These are phyloP conservation scores for Polydrusus pterygomalis DNA, from an alignment of 2,888 invertebrate genomes.

Conservation along the genomic window DNA sequence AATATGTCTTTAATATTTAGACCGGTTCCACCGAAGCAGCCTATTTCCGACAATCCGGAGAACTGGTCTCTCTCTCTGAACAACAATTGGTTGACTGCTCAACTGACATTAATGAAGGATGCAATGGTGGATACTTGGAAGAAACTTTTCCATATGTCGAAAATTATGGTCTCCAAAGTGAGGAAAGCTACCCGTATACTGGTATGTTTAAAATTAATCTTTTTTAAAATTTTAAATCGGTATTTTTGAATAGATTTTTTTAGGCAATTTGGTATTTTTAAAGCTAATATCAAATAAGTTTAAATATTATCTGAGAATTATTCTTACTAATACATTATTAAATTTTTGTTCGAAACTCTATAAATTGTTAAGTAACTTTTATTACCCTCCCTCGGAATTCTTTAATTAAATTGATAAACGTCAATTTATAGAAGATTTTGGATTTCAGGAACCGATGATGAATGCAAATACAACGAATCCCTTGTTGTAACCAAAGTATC, in stretches of 20 bases:
- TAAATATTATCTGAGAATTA: too few relatives aligned
- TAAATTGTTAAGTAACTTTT: too few relatives aligned
- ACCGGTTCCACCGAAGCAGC: conserved; percentile 57
- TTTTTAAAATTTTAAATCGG: background rate
- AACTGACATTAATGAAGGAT: conserved; percentile 50
- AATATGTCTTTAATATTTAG: conserved; percentile 43
- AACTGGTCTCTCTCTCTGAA: conserved; percentile 55
- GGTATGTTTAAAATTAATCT: conserved; percentile 22
- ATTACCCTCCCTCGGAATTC: too few relatives aligned
- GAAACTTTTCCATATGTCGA: conserved; percentile 56
- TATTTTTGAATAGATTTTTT: too few relatives aligned
- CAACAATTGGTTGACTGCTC: conserved; percentile 59
- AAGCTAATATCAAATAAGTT: too few relatives aligned
- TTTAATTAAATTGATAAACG: background rate
- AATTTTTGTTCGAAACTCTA: too few relatives aligned
- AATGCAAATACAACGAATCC: conserved; percentile 30
- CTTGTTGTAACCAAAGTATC: conserved; percentile 39
- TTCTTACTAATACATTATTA: too few relatives aligned
- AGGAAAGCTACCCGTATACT: conserved; percentile 58
- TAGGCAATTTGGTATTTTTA: too few relatives aligned
- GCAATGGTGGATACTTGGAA: conserved; percentile 54
- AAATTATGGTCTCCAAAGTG: conserved; percentile 56
- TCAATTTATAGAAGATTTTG: too few relatives aligned
- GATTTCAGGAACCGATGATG: conserved; percentile 27
- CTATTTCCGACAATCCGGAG: conserved; percentile 50